phyloP scores from a whole-genome alignment of 2,797 vertebrate genomes.

The Oceanodroma leucorhoa region DNA sequence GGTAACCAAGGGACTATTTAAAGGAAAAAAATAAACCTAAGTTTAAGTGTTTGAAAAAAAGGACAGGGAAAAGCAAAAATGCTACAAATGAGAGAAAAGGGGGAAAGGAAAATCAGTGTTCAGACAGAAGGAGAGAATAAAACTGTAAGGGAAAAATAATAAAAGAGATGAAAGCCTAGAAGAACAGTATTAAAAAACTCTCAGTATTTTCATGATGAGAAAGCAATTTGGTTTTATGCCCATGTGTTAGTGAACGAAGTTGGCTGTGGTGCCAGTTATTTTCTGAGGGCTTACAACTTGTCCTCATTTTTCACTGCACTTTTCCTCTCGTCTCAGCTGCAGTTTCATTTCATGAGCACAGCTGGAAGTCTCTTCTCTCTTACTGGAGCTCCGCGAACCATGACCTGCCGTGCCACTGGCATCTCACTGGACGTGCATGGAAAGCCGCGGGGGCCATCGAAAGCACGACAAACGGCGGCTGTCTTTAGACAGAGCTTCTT shows the following conservation, averaged over 20 bases:
- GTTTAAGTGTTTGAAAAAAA: neutral
- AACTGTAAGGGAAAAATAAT: neutral
- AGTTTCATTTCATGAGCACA: neutral
- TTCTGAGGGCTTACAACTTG: neutral
- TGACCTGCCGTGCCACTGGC: neutral
- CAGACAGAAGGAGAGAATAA: neutral
- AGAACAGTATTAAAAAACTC: neutral
- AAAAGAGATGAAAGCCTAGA: neutral
- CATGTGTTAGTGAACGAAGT: neutral
- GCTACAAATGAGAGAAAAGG: neutral
- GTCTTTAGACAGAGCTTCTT: neutral
- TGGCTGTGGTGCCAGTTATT: neutral
- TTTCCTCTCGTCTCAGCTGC: neutral
- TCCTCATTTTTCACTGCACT: neutral
- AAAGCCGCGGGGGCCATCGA: rapidly evolving
- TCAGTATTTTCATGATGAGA: neutral
- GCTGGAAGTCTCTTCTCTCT: neutral
- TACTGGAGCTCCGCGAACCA: neutral
- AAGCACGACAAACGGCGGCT: neutral
- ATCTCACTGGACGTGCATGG: neutral
- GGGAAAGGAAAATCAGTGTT: neutral
- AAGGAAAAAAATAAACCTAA: neutral
- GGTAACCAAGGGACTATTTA: neutral
- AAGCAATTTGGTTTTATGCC: constrained; percentile 4
- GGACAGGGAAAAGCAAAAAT: neutral